These are phyloP conservation scores for Gopherus flavomarginatus DNA, from an alignment of 2,113 vertebrate species.

Conservation along the genomic window DNA sequence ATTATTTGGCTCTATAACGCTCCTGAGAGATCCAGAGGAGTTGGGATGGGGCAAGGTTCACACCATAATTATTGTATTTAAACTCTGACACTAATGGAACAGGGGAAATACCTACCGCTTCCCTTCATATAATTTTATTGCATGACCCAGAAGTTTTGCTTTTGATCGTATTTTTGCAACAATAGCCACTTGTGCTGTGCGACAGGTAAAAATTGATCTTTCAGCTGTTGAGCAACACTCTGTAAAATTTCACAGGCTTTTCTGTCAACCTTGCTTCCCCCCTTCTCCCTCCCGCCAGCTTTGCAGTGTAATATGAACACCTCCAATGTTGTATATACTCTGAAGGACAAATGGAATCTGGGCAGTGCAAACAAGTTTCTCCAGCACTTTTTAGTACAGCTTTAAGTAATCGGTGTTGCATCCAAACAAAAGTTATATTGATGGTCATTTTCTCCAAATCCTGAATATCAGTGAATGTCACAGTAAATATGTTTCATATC, in stretches of 20 bases:
- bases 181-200: background rate
- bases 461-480: background rate
- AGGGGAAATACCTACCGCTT: background rate
- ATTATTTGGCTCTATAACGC: background rate
- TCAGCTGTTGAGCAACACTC: background rate
- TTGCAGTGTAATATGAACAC: too few species aligned
- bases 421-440: background rate
- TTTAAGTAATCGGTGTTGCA: background rate
- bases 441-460: constrained; percentile 3
- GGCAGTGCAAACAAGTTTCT: background rate
- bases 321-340: background rate
- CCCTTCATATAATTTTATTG: too few species aligned
- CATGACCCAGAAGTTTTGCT: background rate
- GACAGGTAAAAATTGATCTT: background rate
- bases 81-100: background rate
- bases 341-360: background rate
- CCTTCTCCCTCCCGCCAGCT: too few species aligned
- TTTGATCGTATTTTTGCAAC: background rate
- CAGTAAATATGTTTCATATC: background rate
- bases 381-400: background rate
- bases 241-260: background rate
- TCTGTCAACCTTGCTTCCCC: too few species aligned
- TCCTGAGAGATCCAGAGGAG: too few species aligned
- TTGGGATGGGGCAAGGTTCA: background rate
- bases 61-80: background rate